phyloP scores from a whole-genome alignment of 1,140 invertebrate genomes.

The Branchinecta lindahli region DNA sequence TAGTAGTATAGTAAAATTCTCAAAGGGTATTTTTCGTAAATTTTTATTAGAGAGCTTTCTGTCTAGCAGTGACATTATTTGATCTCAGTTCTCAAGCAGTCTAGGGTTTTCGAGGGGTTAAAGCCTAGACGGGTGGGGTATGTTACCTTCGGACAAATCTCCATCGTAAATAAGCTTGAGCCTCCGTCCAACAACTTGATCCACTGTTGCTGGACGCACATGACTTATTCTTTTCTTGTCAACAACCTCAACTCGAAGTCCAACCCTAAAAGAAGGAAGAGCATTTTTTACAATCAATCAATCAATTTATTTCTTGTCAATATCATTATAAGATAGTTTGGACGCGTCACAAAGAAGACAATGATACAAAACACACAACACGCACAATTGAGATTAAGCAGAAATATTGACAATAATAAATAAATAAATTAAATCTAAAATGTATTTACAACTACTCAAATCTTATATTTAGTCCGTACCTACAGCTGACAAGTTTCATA shows the following conservation, averaged over 20 bases:
- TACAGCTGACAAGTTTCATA: not conserved
- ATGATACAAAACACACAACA: no score
- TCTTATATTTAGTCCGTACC: not conserved
- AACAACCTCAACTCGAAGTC: constrained; percentile 5
- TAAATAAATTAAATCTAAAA: not conserved
- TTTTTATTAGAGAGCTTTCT: no score
- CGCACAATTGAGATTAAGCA: no score
- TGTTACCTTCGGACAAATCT: not conserved
- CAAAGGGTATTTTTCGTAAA: no score
- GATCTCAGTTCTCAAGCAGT: no score
- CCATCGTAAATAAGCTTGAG: not conserved
- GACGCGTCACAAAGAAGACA: no score
- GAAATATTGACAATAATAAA: not conserved
- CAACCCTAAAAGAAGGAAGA: not conserved
- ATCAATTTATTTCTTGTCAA: no score
- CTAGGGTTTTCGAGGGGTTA: no score
- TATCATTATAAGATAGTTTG: no score
- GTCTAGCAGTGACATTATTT: no score
- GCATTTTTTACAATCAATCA: not conserved
- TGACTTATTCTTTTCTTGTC: not conserved
- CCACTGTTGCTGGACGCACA: not conserved
- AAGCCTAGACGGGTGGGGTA: no score
- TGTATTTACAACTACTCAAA: not conserved
- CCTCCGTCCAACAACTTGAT: not conserved
- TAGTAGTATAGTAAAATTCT: no score